Percentiles rank a stretch among this genome's conserved stretches.
Evolutionary conservation across 2,888 invertebrate genomes (phyloP).

Genomic region (Conomelus anceps): DNA sequence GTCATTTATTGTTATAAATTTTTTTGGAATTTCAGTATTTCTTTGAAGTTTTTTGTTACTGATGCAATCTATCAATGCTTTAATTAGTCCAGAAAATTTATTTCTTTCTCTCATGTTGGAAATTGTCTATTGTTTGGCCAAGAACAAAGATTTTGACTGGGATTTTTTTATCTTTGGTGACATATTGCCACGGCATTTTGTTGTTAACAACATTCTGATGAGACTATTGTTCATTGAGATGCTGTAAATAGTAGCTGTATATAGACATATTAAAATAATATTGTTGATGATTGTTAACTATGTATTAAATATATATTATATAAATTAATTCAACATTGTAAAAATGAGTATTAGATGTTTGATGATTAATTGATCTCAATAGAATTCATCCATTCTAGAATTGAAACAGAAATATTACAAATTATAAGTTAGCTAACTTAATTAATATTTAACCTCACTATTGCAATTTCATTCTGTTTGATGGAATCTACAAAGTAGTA

Average conservation of each 20-base stretch:
- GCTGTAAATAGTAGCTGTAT: not conserved
- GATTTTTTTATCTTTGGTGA: not conserved
- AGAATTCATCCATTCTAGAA: not conserved
- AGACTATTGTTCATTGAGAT: not conserved
- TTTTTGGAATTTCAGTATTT: no score
- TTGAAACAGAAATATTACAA: not conserved
- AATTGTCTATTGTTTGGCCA: no score
- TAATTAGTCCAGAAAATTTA: no score
- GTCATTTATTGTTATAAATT: no score
- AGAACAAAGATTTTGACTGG: not conserved
- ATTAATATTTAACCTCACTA: not conserved
- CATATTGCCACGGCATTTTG: not conserved
- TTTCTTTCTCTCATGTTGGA: no score
- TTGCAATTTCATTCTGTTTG: not conserved
- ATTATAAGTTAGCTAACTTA: no score
- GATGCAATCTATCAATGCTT: no score
- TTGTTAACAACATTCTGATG: not conserved
- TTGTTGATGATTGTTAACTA: not conserved
- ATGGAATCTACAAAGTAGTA: no score
- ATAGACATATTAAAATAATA: not conserved
- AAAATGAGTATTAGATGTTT: not conserved
- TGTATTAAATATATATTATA: not conserved
- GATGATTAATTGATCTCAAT: not conserved
- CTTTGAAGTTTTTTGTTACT: no score
- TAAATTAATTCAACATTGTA: not conserved